Base-by-base conservation (phyloP, 2,113 vertebrate species). In the Ardeotis arabs region DNA sequence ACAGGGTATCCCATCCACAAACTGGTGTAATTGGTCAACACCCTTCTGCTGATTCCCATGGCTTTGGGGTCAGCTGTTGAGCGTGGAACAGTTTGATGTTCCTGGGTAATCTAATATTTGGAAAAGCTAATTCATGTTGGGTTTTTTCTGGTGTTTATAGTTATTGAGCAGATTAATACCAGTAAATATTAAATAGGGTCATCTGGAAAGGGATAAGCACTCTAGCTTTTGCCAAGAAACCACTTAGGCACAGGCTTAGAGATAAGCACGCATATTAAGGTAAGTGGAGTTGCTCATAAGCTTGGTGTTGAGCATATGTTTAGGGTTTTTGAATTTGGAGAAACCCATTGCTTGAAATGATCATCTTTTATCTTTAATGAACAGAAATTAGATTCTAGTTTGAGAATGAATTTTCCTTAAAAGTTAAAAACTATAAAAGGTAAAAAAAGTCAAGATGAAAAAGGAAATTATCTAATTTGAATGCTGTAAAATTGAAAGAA, bases 151-250 rank as follows among this genome's bases (percentile, higher is more conserved):
- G 33, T 75, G 58, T 92, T 92, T 92, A 41, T 59, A 72, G 29
- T 45, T 90, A 58, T 29, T 63, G 58, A 79, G 73, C 17, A 41
- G 78, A 75, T 90, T 87, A 93, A 89, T 93, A 58, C 25, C 6
- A 8, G 62, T 84, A 95, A 93, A 92, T 92, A 95, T 89, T 75
- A 90, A 91, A 76, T 25, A 74, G 66, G 69, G 86, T 96, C 90
- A 92, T 91, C 83, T 64, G 80, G 92, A 92, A 88, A 56, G 53
- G 77, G 28, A 77, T n/a, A 53, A 89, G 80, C 25, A 28, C 76
- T 93, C 41, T 31, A 81, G 72, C 52, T 78, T 55, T 64, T 96
- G 94, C 96, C 95, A 96, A 13, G 60, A 91, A 95, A 93, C 53
- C 92, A 95, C 94, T 95, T 95, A 93, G 87, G 84, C 56, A 78